Evolutionary conservation across 1,140 invertebrate genomes (phyloP).

Genomic region (Myzus persicae): DNA sequence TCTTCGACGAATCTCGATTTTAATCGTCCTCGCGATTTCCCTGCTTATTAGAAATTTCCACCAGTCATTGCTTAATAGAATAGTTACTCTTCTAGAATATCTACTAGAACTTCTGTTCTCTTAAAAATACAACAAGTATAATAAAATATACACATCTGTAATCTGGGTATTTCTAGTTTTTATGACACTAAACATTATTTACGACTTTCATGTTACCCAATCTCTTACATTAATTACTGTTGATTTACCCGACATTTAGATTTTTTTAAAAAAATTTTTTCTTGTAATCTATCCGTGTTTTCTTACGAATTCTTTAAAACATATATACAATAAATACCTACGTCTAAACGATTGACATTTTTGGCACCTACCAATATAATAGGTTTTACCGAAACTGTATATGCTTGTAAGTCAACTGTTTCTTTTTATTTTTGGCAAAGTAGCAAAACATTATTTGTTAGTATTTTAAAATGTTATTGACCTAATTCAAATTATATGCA

Average conservation of each 20-base stretch:
- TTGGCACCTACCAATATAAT: neutral
- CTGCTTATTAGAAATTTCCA: neutral
- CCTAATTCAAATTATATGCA: conserved; percentile 3
- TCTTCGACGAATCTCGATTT: neutral
- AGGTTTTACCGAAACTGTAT: neutral
- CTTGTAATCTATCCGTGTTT: neutral
- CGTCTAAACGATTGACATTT: neutral
- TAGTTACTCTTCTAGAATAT: neutral
- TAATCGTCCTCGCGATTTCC: neutral
- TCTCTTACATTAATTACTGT: neutral
- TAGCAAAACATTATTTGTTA: conserved; percentile 20
- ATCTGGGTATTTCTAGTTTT: neutral
- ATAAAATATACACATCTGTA: neutral
- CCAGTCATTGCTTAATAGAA: neutral
- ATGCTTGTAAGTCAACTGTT: neutral
- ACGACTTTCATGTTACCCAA: neutral
- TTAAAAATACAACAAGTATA: neutral
- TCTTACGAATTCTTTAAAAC: neutral
- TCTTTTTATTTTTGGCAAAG: conserved; percentile 42
- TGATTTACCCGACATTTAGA: neutral
- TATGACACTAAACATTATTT: neutral
- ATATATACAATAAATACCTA: neutral
- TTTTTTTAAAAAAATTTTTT: neutral
- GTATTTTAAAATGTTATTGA: conserved; percentile 38
- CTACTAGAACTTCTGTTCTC: neutral